Evolutionary conservation across 2,888 invertebrate genomes (phyloP).

Genomic region (Dryomyza anilis): DNA sequence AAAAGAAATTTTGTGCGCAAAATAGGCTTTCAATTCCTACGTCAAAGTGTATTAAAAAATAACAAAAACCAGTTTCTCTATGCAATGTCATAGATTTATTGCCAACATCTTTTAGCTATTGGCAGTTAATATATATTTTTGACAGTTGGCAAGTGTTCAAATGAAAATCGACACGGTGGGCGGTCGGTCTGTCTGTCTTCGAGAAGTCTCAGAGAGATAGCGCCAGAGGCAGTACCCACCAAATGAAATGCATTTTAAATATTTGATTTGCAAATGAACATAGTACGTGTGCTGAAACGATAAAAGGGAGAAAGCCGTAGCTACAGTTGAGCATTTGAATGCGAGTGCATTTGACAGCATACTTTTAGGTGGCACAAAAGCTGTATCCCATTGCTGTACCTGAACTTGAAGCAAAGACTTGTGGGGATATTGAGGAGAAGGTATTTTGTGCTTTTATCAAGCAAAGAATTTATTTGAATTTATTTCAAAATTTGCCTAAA

Average conservation of each 20-base stretch:
- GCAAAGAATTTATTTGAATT: too few relatives aligned
- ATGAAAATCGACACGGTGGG: not conserved
- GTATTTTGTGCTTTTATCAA: too few relatives aligned
- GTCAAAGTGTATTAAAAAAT: too few relatives aligned
- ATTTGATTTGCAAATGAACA: not conserved
- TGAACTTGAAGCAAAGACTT: too few relatives aligned
- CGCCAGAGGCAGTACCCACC: not conserved
- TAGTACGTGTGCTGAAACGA: not conserved
- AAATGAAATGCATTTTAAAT: slow-evolving; percentile 5
- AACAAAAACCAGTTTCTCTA: not conserved
- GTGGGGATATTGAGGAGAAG: too few relatives aligned
- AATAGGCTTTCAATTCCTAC: too few relatives aligned
- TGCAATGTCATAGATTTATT: not conserved
- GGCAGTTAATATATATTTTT: slow-evolving; percentile 12
- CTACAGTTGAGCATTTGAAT: not conserved
- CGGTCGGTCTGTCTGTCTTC: too few relatives aligned
- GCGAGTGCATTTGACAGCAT: not conserved
- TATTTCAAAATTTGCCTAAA: too few relatives aligned
- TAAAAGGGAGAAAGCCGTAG: not conserved
- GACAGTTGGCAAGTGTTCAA: slow-evolving; percentile 12
- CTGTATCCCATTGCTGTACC: too few relatives aligned
- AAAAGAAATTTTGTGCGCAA: too few relatives aligned
- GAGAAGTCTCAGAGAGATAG: not conserved
- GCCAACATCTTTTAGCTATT: slow-evolving; percentile 5
- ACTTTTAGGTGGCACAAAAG: not conserved